Conservation (phyloP, 1,140 invertebrate species). For the Drosophila persimilis region DNA sequence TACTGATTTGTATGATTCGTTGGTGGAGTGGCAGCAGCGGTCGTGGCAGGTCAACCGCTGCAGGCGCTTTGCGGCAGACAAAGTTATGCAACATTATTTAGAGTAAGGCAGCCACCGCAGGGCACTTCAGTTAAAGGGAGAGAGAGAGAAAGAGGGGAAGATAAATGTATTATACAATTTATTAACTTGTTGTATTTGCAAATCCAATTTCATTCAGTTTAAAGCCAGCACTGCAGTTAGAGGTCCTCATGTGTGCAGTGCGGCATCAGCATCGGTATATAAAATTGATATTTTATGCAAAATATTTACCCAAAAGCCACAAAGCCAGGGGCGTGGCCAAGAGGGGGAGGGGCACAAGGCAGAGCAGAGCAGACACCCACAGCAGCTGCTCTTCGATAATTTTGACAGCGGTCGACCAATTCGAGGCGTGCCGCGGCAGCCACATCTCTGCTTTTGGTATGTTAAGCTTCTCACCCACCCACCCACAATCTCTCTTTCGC, state of each 20-base stretch:
- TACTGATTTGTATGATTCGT: slow-evolving; percentile 11
- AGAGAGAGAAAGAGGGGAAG: neutral
- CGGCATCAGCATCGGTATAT: slow-evolving; percentile 31
- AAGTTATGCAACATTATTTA: slow-evolving; percentile 55
- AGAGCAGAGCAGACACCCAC: slow-evolving; percentile 1
- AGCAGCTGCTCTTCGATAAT: slow-evolving; percentile 62
- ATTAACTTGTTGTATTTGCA: slow-evolving; percentile 44
- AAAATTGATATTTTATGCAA: slow-evolving; percentile 80
- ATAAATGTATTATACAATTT: slow-evolving; percentile 56
- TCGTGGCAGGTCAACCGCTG: slow-evolving; percentile 16
- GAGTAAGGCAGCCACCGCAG: slow-evolving; percentile 22
- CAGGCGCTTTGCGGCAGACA: slow-evolving; percentile 12
- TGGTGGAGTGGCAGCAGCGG: slow-evolving; percentile 33
- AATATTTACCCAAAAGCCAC: slow-evolving; percentile 60
- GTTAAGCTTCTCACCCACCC: no score
- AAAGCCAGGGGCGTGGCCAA: slow-evolving; percentile 14
- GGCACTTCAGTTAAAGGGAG: neutral
- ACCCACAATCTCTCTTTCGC: neutral
- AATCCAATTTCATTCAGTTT: slow-evolving; percentile 71
- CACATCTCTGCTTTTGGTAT: slow-evolving; percentile 6
- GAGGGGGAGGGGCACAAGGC: no score
- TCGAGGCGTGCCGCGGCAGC: slow-evolving; percentile 1
- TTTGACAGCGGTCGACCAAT: slow-evolving; percentile 44
- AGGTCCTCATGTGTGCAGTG: slow-evolving; percentile 48
- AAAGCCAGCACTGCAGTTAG: slow-evolving; percentile 28